Base-by-base conservation (phyloP, 1,140 invertebrate species). In the Diorhabda carinulata region DNA sequence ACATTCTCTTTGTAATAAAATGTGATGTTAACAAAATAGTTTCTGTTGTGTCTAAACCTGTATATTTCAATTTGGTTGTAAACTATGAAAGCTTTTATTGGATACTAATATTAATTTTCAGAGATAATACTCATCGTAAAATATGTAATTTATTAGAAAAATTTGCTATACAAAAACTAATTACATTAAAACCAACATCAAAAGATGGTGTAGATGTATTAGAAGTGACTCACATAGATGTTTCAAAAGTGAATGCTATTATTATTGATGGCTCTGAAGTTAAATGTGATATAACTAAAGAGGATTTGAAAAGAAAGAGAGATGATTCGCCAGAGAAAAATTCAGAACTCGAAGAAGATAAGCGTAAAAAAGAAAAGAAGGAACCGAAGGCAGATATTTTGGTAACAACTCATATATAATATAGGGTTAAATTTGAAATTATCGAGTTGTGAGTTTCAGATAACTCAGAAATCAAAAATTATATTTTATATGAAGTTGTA, bases 81-180 rank as follows among this genome's bases (percentile, higher is more conserved):
- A 25, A 25, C 25, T 25, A 25, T 25, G 25, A 25, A 25, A 25
- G 25, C 2, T 25, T 1, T 25, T 25, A 25, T 25, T 25, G 25
- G 25, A 25, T 52, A 52, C 47, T 52, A 52, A 52, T 2, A 8
- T 3, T 52, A 3, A 52, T 52, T 52, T 52, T 2, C n/a, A 52
- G 85, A 66, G 81, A 87, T 78, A 83, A 89, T 7, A 83, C 84
- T 43, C 86, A 90, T 76, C 80, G 85, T 47, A 82, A 88, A 73
- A 85, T 95, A 10, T 87, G 90, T 71, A 91, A 92, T 82, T 85
- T 97, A 61, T 79, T 97, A 0, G 88, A 93, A 72, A 97, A 97
- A 80, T 91, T 97, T 83, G 89, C 93, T 6, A 88, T 90, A 56
- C 95, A 96, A 81, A 91, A 94, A 74, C 83, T 97, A 10, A 92